phyloP scores from a whole-genome alignment of 2,797 vertebrate species.

The Acridotheres tristis region DNA sequence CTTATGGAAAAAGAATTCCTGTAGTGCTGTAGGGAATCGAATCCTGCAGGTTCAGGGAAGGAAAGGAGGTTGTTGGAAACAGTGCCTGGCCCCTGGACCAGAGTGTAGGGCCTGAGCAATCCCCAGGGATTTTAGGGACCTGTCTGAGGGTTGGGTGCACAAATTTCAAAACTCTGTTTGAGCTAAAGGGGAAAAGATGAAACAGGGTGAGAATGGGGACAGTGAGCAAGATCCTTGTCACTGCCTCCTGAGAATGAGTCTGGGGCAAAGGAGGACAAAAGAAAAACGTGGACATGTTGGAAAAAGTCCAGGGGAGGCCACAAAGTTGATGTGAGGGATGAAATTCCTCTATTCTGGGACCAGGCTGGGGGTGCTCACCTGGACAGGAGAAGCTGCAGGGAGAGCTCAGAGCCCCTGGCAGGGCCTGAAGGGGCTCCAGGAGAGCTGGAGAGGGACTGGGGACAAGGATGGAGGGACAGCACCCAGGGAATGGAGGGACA shows the following conservation, averaged over 20 bases:
- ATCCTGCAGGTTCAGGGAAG: not conserved
- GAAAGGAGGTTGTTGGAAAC: not conserved
- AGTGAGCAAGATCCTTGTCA: not conserved
- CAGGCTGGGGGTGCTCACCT: rapidly evolving
- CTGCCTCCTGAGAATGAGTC: not conserved
- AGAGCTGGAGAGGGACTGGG: not conserved
- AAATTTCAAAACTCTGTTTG: not conserved
- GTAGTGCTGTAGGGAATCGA: not conserved
- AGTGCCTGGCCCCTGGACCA: not conserved
- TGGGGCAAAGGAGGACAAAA: not conserved
- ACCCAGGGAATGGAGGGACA: no score
- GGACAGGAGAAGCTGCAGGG: not conserved
- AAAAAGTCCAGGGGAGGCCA: not conserved
- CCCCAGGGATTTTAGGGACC: not conserved
- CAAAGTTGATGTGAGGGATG: not conserved
- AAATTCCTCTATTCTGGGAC: not conserved
- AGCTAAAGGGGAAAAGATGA: not conserved
- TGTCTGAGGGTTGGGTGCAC: not conserved
- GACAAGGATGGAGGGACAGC: not conserved
- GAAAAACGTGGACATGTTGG: not conserved
- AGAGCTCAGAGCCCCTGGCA: not conserved
- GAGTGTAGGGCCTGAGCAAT: not conserved
- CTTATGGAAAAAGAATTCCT: constrained; percentile 35
- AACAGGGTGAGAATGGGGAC: not conserved
- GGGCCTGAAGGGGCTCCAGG: not conserved